These are phyloP conservation scores for Elmis aenea DNA, from an alignment of 2,888 invertebrate species.

Conservation along the genomic window DNA sequence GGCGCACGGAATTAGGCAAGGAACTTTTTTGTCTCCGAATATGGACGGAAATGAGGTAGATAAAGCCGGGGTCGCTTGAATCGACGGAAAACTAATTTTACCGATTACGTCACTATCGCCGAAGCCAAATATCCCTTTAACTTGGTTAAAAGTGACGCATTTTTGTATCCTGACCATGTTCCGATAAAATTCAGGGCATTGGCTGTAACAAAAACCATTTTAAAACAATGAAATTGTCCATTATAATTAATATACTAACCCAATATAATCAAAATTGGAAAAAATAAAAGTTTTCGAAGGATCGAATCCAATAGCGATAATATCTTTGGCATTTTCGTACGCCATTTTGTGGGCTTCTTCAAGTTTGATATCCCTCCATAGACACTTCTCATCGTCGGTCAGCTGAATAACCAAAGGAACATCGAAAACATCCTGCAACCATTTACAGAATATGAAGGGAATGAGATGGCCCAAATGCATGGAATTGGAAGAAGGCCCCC, in stretches of 20 bases:
- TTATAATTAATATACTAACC: conserved; percentile 54
- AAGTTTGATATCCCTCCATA: conserved; percentile 92
- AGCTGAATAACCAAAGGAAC: conserved; percentile 94
- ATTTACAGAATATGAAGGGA: conserved; percentile 94
- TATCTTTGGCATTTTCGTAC: conserved; percentile 92
- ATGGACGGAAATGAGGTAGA: conserved; percentile 87
- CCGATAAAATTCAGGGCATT: conserved; percentile 85
- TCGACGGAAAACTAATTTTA: conserved; percentile 94
- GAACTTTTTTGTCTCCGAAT: conserved; percentile 74
- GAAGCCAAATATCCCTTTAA: conserved; percentile 97
- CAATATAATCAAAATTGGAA: conserved; percentile 89
- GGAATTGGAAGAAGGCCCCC: conserved; percentile 93
- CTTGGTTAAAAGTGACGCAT: conserved; percentile 95
- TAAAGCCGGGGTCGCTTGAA: conserved; percentile 93
- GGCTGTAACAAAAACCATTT: conserved; percentile 55
- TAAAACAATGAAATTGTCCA: background rate
- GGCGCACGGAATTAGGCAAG: conserved; percentile 92
- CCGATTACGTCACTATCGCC: conserved; percentile 93
- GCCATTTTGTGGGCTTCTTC: conserved; percentile 84
- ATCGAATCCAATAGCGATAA: conserved; percentile 95
- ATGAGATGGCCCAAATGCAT: conserved; percentile 97
- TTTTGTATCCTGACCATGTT: conserved; percentile 91
- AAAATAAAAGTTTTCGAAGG: conserved; percentile 95
- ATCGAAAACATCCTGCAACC: conserved; percentile 95
- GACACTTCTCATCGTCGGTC: conserved; percentile 96